Evolutionary conservation across 2,113 vertebrate species (phyloP).

Genomic region (Lampris megalopsis): DNA sequence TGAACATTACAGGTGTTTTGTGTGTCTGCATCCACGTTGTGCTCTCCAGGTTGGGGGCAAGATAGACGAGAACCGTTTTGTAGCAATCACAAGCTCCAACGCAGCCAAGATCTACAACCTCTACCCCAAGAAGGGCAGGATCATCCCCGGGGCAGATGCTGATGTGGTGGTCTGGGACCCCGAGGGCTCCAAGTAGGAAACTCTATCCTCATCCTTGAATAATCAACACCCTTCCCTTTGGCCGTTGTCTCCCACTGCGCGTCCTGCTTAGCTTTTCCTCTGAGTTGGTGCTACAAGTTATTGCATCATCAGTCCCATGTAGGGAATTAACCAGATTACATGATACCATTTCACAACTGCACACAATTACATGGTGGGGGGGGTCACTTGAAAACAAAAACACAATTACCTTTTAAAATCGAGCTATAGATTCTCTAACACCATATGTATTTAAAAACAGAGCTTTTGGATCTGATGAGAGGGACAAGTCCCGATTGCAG

Average conservation of each 20-base stretch:
- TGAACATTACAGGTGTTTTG: not conserved
- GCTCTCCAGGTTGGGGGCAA: constrained; percentile 91
- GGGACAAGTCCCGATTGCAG: too few species aligned
- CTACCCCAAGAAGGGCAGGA: constrained; percentile 95
- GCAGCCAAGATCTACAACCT: constrained; percentile 98
- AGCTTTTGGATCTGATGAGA: too few species aligned
- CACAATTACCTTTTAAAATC: too few species aligned
- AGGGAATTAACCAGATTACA: too few species aligned
- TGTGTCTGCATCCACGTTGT: not conserved
- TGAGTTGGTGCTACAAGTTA: not conserved
- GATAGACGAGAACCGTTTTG: constrained; percentile 98
- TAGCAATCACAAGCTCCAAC: constrained; percentile 96
- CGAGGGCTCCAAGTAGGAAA: constrained; percentile 91
- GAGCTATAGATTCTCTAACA: too few species aligned
- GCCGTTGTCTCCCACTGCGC: constrained; percentile 35
- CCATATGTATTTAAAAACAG: too few species aligned
- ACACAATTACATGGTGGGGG: too few species aligned
- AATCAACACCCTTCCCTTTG: constrained; percentile 19
- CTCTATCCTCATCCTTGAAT: constrained; percentile 37
- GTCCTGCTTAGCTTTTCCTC: constrained; percentile 20
- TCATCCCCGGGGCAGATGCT: constrained; percentile 94
- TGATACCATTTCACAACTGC: too few species aligned
- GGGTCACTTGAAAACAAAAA: too few species aligned
- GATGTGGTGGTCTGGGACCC: constrained; percentile 98
- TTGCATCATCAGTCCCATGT: too few species aligned